phyloP scores from a whole-genome alignment of 2,888 invertebrate genomes.

The Rhamnusium bicolor region DNA sequence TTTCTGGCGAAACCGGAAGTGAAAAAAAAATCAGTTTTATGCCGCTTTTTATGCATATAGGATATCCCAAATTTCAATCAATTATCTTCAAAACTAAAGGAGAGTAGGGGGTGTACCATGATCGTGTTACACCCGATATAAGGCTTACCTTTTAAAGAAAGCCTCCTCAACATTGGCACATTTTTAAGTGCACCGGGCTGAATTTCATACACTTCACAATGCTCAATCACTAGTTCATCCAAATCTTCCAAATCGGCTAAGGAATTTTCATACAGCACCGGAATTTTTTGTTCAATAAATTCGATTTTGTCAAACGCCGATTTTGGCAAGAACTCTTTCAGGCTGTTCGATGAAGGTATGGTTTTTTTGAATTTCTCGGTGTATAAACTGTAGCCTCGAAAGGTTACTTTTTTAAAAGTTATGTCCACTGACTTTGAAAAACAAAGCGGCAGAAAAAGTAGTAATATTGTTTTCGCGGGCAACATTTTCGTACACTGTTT shows the following conservation, averaged over 20 bases:
- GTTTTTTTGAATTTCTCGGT: slow-evolving; percentile 56
- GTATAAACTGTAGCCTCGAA: slow-evolving; percentile 55
- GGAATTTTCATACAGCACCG: slow-evolving; percentile 54
- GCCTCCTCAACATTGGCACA: slow-evolving; percentile 47
- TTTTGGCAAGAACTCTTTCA: slow-evolving; percentile 57
- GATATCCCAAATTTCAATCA: no score
- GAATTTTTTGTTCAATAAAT: slow-evolving; percentile 55
- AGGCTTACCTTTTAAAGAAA: slow-evolving; percentile 51
- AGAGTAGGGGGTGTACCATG: no score
- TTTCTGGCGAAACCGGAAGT: no score
- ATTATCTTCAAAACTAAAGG: no score
- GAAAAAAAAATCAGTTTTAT: no score
- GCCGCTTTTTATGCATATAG: no score
- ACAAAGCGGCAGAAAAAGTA: slow-evolving; percentile 38
- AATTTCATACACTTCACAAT: slow-evolving; percentile 51
- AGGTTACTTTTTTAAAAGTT: slow-evolving; percentile 59
- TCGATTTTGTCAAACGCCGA: slow-evolving; percentile 54
- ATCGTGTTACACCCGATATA: no score
- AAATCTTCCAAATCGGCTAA: slow-evolving; percentile 55
- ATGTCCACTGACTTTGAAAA: slow-evolving; percentile 38
- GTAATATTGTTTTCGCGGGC: slow-evolving; percentile 7
- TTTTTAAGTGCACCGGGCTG: slow-evolving; percentile 55
- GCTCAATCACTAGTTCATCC: slow-evolving; percentile 57
- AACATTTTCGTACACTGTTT: slow-evolving; percentile 23
- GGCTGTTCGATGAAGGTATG: slow-evolving; percentile 50